These are phyloP conservation scores for Tragelaphus buxtoni DNA, from an alignment of 2,113 vertebrate species.

Conservation along the genomic window DNA sequence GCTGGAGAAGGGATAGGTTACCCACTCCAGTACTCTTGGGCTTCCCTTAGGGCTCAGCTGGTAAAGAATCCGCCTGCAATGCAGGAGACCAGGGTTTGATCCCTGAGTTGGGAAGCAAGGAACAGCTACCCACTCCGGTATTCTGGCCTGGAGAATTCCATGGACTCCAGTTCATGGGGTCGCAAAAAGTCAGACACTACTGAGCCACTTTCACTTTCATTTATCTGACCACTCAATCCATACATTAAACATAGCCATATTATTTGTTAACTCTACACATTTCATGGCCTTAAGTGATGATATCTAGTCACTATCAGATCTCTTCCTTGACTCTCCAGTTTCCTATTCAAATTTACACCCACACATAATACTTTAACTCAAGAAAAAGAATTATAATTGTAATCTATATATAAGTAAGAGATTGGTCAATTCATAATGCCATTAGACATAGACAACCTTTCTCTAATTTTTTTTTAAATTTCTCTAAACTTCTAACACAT, in stretches of 20 bases:
- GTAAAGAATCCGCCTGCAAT: not conserved
- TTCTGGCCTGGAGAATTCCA: not conserved
- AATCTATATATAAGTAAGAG: not conserved
- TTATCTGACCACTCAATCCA: not conserved
- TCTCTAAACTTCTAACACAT: not conserved
- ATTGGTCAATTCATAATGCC: not conserved
- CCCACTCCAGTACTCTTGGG: not conserved
- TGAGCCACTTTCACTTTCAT: not conserved
- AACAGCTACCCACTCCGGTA: not conserved
- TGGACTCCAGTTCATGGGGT: not conserved
- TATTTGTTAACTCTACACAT: not conserved
- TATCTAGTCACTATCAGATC: not conserved
- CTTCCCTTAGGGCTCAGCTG: not conserved
- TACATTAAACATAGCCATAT: accelerated
- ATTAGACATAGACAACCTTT: not conserved
- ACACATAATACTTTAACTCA: not conserved
- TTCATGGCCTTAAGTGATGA: not conserved
- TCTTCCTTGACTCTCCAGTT: not conserved
- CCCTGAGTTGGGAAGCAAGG: no score
- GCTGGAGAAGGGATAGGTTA: not conserved
- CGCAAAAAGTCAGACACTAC: not conserved
- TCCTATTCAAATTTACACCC: not conserved
- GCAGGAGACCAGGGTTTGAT: not conserved
- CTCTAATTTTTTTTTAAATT: not conserved
- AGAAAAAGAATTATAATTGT: not conserved